Conservation (phyloP, 2,888 invertebrate genomes). For the Mimumesa dahlbomi region DNA sequence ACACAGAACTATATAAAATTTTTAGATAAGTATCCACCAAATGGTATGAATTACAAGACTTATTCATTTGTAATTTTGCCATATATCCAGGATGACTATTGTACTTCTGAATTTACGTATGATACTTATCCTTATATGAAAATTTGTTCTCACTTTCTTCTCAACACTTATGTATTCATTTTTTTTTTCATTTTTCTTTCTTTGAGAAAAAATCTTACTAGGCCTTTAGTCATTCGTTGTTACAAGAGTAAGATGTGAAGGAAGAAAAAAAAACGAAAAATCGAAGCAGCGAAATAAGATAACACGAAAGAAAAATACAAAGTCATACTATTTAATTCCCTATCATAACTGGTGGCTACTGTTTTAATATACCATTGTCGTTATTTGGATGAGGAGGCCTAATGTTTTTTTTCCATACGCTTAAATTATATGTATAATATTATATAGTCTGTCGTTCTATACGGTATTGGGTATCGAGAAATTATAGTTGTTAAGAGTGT, state of each 20-base stretch:
- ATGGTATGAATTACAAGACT: slow-evolving; percentile 8
- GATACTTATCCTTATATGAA: background rate
- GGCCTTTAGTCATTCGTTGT: slow-evolving; percentile 62
- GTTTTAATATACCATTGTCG: too few relatives aligned
- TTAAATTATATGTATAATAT: slow-evolving; percentile 44
- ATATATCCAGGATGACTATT: slow-evolving; percentile 2
- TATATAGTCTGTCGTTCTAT: slow-evolving; percentile 10
- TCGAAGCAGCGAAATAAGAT: slow-evolving; percentile 21
- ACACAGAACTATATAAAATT: slow-evolving; percentile 9
- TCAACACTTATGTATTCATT: background rate
- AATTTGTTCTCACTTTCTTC: background rate
- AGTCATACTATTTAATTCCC: slow-evolving; percentile 30
- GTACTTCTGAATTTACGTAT: background rate
- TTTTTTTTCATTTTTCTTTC: background rate
- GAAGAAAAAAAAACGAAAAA: too few relatives aligned
- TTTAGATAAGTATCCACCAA: slow-evolving; percentile 8
- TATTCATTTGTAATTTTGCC: background rate
- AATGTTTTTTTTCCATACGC: slow-evolving; percentile 17
- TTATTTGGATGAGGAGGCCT: slow-evolving; percentile 58
- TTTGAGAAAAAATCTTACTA: slow-evolving; percentile 31
- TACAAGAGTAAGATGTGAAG: slow-evolving; percentile 45
- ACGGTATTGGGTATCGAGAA: slow-evolving; percentile 21
- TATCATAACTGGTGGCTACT: too few relatives aligned
- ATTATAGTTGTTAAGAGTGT: slow-evolving; percentile 82
- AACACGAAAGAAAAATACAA: slow-evolving; percentile 21